These are phyloP conservation scores for Tachyglossus aculeatus DNA, from an alignment of 2,797 vertebrate species.

Conservation along the genomic window DNA sequence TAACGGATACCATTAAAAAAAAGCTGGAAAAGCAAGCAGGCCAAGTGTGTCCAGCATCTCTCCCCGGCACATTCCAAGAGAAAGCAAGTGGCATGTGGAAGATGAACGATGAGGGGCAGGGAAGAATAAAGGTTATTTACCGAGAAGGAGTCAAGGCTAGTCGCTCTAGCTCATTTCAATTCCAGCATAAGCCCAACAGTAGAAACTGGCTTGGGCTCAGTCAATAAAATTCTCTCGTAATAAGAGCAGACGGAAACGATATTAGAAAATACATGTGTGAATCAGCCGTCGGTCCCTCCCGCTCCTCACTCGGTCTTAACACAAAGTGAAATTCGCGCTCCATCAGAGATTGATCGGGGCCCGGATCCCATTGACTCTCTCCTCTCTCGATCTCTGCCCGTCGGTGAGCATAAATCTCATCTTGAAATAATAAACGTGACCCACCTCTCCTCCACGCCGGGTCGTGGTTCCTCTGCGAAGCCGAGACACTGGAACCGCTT, in stretches of 20 bases:
- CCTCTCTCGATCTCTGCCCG: slow-evolving; percentile 27
- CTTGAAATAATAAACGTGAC: slow-evolving; percentile 46
- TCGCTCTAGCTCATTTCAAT: slow-evolving; percentile 19
- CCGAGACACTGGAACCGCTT: slow-evolving; percentile 12
- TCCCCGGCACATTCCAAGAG: slow-evolving; percentile 34
- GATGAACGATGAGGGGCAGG: slow-evolving; percentile 45
- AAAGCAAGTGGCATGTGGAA: slow-evolving; percentile 35
- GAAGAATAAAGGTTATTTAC: slow-evolving; percentile 38
- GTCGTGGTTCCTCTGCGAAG: slow-evolving; percentile 9
- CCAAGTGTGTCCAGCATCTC: slow-evolving; percentile 34
- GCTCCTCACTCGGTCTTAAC: slow-evolving; percentile 1
- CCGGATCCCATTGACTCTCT: slow-evolving; percentile 18
- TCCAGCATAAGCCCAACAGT: slow-evolving; percentile 25
- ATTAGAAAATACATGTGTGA: not conserved
- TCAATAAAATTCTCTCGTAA: slow-evolving; percentile 6
- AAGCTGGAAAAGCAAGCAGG: no score
- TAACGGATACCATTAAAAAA: no score
- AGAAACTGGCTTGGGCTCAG: slow-evolving; percentile 27
- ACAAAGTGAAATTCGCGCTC: slow-evolving; percentile 8
- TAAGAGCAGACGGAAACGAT: slow-evolving; percentile 7
- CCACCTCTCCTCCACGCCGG: slow-evolving; percentile 2
- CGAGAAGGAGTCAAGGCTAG: slow-evolving; percentile 21
- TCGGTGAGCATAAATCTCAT: slow-evolving; percentile 45
- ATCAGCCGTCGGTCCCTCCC: not conserved
- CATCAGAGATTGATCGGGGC: not conserved